Percentiles rank a stretch among this genome's conserved stretches.
Evolutionary conservation across 1,140 invertebrate species (phyloP).

Genomic region (Octopus bimaculoides): DNA sequence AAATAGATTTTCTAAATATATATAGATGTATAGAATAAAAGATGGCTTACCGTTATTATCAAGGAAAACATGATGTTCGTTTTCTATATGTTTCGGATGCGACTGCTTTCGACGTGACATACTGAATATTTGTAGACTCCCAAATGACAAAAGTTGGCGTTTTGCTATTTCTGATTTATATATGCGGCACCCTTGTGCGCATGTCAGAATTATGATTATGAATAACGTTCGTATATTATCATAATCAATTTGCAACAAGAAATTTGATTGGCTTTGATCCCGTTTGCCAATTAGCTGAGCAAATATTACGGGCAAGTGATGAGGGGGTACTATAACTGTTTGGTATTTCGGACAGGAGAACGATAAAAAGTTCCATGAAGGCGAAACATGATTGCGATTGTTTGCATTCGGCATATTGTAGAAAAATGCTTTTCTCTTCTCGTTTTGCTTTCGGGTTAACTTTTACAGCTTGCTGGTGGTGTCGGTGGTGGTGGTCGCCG

Average conservation of each 20-base stretch:
- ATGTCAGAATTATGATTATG: slow-evolving; percentile 48
- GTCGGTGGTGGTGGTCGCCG: no score
- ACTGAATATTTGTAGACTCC: slow-evolving; percentile 23
- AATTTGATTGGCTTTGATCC: slow-evolving; percentile 37
- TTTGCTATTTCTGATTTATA: slow-evolving; percentile 40
- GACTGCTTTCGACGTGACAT: slow-evolving; percentile 67
- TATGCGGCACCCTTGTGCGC: slow-evolving; percentile 36
- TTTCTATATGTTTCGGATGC: slow-evolving; percentile 61
- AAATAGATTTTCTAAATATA: no score
- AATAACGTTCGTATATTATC: slow-evolving; percentile 38
- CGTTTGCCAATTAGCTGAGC: slow-evolving; percentile 4
- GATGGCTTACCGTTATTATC: slow-evolving; percentile 16
- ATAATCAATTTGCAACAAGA: slow-evolving; percentile 36
- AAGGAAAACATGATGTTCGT: slow-evolving; percentile 32
- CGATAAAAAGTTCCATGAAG: no score
- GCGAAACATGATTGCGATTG: no score
- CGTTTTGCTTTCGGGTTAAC: no score
- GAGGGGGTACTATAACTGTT: not conserved
- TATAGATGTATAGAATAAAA: no score
- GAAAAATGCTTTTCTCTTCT: no score
- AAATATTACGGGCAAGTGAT: slow-evolving; percentile 15
- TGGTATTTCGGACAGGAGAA: no score
- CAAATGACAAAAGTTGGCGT: slow-evolving; percentile 40
- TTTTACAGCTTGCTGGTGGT: no score
- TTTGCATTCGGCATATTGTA: no score